Conservation (phyloP, 2,888 invertebrate genomes). For the Epiblema foenella region DNA sequence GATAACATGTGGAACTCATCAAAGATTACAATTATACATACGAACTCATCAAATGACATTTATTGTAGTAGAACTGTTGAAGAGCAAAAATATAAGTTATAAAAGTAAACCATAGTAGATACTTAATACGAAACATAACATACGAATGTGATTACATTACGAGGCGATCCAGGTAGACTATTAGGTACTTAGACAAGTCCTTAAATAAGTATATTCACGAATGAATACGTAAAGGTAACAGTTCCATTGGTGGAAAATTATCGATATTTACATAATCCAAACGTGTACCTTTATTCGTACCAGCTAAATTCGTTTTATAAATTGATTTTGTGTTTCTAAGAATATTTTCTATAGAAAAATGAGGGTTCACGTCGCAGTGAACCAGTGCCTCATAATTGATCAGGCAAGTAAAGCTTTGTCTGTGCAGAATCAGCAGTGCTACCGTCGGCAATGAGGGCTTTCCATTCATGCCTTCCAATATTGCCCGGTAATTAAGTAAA, state of each 20-base stretch:
- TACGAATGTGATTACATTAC: background rate
- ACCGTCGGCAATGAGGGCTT: constrained; percentile 54
- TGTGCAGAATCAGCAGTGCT: constrained; percentile 67
- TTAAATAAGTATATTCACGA: constrained; percentile 48
- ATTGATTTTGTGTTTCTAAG: constrained; percentile 62
- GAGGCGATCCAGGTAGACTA: background rate
- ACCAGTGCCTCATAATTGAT: constrained; percentile 53
- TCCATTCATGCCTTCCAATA: constrained; percentile 52
- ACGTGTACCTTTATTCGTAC: constrained; percentile 65
- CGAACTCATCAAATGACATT: too few relatives aligned
- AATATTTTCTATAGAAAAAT: constrained; percentile 63
- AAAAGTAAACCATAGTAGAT: background rate
- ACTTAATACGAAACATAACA: background rate
- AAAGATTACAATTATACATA: too few relatives aligned
- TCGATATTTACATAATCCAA: constrained; percentile 55
- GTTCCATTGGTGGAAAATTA: constrained; percentile 71
- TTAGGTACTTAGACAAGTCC: background rate
- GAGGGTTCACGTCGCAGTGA: constrained; percentile 61
- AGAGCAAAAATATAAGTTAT: background rate
- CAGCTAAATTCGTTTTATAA: constrained; percentile 71
- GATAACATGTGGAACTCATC: too few relatives aligned
- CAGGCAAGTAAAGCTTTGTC: constrained; percentile 66
- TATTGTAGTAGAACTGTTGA: too few relatives aligned
- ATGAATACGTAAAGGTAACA: constrained; percentile 64
- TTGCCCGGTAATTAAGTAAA: constrained; percentile 67